Percentiles rank a stretch among this genome's conserved stretches.
phyloP scores from a whole-genome alignment of 2,113 vertebrate genomes.

The Tupaia tana region DNA sequence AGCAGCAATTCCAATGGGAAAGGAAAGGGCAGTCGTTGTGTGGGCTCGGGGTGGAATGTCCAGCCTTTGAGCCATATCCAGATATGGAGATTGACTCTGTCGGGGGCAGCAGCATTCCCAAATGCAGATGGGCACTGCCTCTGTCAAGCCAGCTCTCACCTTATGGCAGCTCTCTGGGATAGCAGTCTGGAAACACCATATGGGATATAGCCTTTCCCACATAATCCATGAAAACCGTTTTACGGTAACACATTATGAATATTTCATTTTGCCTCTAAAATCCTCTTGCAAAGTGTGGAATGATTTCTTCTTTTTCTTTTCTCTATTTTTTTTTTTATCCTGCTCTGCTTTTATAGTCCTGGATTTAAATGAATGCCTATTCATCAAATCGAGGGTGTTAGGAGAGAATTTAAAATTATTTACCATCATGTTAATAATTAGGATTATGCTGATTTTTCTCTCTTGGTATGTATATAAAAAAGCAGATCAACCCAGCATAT shows the following conservation, averaged over 20 bases:
- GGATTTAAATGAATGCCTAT: constrained; percentile 37
- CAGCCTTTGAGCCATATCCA: background rate
- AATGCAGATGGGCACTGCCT: constrained; percentile 63
- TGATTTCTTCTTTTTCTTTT: constrained; percentile 36
- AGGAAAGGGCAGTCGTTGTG: background rate
- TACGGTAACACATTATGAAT: constrained; percentile 66
- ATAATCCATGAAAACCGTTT: constrained; percentile 76
- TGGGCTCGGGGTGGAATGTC: background rate
- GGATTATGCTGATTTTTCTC: constrained; percentile 9
- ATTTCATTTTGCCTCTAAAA: constrained; percentile 76
- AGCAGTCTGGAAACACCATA: constrained; percentile 76
- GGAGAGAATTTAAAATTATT: constrained; percentile 35
- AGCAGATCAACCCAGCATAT: background rate
- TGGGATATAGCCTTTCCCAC: constrained; percentile 76
- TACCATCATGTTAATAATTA: background rate
- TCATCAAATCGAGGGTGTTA: constrained; percentile 1
- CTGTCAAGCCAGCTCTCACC: constrained; percentile 68
- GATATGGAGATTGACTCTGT: constrained; percentile 5
- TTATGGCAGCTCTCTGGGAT: constrained; percentile 71
- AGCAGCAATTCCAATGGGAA: background rate
- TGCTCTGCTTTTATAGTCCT: constrained; percentile 10
- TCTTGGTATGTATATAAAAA: background rate
- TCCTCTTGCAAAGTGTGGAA: constrained; percentile 47
- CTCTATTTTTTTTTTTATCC: background rate
- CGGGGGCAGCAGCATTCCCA: background rate